Evolutionary conservation across 1,140 invertebrate genomes (phyloP).

Genomic region (Ceratina calcarata): DNA sequence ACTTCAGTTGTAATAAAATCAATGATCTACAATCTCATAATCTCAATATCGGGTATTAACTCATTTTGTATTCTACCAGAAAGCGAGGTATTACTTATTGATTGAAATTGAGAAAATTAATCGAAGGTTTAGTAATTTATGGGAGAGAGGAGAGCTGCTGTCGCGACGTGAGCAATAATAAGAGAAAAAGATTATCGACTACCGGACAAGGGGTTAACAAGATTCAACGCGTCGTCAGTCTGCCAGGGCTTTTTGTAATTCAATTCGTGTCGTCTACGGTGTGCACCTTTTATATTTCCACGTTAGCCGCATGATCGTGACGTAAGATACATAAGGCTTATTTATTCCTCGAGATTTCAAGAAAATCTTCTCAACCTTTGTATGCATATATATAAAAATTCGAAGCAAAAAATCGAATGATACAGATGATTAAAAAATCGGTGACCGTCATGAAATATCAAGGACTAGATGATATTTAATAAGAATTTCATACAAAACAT

Average conservation of each 20-base stretch:
- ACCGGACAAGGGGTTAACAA: conserved; percentile 65
- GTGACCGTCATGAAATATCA: too few species aligned
- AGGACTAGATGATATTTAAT: too few species aligned
- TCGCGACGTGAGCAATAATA: conserved; percentile 29
- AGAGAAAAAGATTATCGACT: conserved; percentile 57
- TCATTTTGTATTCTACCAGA: too few species aligned
- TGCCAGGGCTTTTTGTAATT: conserved; percentile 61
- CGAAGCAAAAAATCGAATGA: too few species aligned
- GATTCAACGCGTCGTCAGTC: conserved; percentile 66
- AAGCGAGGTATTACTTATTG: neutral
- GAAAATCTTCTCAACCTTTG: neutral
- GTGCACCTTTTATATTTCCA: conserved; percentile 50
- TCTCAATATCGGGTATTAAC: too few species aligned
- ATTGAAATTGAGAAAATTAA: neutral
- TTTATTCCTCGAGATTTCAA: neutral
- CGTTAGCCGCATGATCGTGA: conserved; percentile 24
- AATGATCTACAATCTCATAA: too few species aligned
- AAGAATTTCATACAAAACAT: too few species aligned
- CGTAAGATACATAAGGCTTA: neutral
- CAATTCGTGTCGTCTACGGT: conserved; percentile 45
- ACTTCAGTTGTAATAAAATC: too few species aligned
- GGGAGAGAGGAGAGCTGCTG: neutral
- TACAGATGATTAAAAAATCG: too few species aligned
- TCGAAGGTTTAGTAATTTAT: neutral
- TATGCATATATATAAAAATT: too few species aligned